Percentiles rank a stretch among this genome's conserved stretches.
phyloP scores from a whole-genome alignment of 2,888 invertebrate genomes.

The Biston stratarius region DNA sequence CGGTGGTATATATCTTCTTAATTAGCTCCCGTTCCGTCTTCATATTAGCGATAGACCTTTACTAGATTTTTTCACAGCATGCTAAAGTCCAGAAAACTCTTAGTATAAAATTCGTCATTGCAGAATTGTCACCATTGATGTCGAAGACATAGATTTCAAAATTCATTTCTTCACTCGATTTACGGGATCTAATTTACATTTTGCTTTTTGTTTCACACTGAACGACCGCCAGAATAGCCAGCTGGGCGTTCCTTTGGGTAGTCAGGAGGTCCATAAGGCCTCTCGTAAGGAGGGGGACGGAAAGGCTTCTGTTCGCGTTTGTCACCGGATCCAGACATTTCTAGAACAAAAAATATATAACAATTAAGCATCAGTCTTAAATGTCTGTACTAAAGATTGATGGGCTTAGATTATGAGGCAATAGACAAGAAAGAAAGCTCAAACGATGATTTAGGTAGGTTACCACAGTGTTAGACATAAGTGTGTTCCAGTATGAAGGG shows the following conservation, averaged over 20 bases:
- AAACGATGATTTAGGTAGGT: no score
- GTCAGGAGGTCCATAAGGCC: slow-evolving; percentile 61
- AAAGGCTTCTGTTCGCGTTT: slow-evolving; percentile 61
- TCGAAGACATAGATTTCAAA: not conserved
- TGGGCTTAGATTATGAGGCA: no score
- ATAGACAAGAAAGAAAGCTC: no score
- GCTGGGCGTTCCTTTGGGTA: slow-evolving; percentile 52
- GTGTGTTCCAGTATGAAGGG: no score
- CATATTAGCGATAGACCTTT: not conserved
- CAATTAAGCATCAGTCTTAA: slow-evolving; percentile 3
- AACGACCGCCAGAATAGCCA: slow-evolving; percentile 1
- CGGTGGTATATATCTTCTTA: slow-evolving; percentile 1
- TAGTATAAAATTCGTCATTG: not conserved
- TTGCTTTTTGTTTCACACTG: not conserved
- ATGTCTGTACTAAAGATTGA: not conserved
- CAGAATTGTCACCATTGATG: not conserved
- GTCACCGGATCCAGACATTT: slow-evolving; percentile 66
- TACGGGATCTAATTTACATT: not conserved
- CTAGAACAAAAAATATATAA: slow-evolving; percentile 7
- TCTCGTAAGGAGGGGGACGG: slow-evolving; percentile 64
- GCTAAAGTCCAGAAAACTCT: no score
- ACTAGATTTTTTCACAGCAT: no score
- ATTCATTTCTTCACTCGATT: not conserved
- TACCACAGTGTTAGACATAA: no score
- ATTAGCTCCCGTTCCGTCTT: not conserved